phyloP scores from a whole-genome alignment of 2,888 invertebrate genomes.

The Resseliella maxima region DNA sequence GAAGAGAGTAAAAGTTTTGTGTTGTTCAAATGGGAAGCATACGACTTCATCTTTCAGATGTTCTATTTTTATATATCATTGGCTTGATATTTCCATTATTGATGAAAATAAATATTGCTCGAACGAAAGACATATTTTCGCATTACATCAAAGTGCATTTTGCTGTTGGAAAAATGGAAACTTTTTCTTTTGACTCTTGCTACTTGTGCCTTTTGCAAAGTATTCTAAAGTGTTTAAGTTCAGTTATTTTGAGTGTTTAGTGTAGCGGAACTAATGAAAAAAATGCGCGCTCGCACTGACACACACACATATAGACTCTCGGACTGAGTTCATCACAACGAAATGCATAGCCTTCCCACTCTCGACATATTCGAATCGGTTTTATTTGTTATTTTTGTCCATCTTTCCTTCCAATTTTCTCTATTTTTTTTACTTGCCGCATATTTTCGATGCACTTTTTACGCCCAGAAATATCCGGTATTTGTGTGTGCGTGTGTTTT shows the following conservation, averaged over 20 bases:
- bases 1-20: slow-evolving; percentile 33
- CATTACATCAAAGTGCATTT: slow-evolving; percentile 54
- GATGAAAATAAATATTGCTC: slow-evolving; percentile 46
- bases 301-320: no score
- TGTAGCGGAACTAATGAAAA: slow-evolving; percentile 37
- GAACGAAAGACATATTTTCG: slow-evolving; percentile 20
- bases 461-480: background rate
- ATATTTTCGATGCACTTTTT: background rate
- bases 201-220: background rate
- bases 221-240: slow-evolving; percentile 40
- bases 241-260: slow-evolving; percentile 2
- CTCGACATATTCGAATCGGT: background rate
- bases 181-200: background rate
- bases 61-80: background rate
- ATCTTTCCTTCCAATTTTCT: background rate
- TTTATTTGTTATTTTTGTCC: background rate
- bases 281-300: background rate
- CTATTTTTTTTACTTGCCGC: no score
- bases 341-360: background rate
- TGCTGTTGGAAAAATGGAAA: slow-evolving; percentile 43
- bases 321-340: background rate
- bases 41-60: background rate
- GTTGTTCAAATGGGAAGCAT: background rate
- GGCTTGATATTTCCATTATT: background rate
- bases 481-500: background rate